phyloP scores from a whole-genome alignment of 1,140 invertebrate genomes.

The Eciton burchellii region DNA sequence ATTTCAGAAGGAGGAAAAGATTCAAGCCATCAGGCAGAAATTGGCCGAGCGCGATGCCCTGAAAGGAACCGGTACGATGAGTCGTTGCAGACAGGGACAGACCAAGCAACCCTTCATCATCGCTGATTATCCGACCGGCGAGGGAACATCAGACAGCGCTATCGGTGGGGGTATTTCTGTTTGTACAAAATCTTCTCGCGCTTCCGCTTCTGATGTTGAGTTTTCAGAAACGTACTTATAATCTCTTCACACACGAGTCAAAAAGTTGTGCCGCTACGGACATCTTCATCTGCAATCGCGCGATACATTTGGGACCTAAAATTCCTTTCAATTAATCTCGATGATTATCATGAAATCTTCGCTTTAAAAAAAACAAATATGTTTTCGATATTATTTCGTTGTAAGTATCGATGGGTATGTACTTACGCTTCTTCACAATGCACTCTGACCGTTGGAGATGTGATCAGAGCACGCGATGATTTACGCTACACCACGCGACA shows the following conservation, averaged over 20 bases:
- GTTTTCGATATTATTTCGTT: slow-evolving; percentile 38
- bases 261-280: slow-evolving; percentile 41
- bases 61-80: slow-evolving; percentile 76
- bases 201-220: slow-evolving; percentile 93
- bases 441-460: slow-evolving; percentile 24
- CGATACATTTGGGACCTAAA: slow-evolving; percentile 75
- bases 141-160: slow-evolving; percentile 91
- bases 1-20: slow-evolving; percentile 95
- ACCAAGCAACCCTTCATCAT: slow-evolving; percentile 87
- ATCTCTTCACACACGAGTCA: slow-evolving; percentile 69
- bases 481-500: neutral
- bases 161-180: slow-evolving; percentile 90
- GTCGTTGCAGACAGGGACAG: slow-evolving; percentile 69
- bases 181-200: slow-evolving; percentile 91
- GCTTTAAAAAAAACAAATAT: slow-evolving; percentile 19
- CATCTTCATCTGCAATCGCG: slow-evolving; percentile 61
- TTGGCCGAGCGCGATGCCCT: slow-evolving; percentile 90
- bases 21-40: slow-evolving; percentile 91
- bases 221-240: slow-evolving; percentile 95
- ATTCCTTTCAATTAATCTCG: slow-evolving; percentile 38
- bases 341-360: slow-evolving; percentile 37
- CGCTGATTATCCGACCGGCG: slow-evolving; percentile 91
- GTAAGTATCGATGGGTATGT: slow-evolving; percentile 54
- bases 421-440: slow-evolving; percentile 31
- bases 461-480: neutral